A percentile compares a stretch with the other conserved stretches of the same genome.
phyloP scores from a whole-genome alignment of 2,888 invertebrate species.

The Macrosoma leucophasiata region DNA sequence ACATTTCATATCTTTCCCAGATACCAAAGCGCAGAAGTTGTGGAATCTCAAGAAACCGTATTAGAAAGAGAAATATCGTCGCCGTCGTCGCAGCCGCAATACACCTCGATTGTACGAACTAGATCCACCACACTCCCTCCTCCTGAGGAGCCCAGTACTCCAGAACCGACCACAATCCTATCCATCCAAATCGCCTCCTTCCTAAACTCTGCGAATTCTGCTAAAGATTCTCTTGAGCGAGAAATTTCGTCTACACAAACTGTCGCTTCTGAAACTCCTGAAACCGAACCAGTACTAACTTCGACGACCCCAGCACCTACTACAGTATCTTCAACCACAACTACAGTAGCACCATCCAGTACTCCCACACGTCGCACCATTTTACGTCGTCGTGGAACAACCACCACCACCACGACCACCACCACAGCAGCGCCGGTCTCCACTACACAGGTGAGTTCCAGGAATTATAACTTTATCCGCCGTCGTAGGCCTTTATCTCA shows the following conservation, averaged over 20 bases:
- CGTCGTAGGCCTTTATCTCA: slow-evolving; percentile 55
- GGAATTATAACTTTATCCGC: slow-evolving; percentile 65
- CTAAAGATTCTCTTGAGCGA: too few relatives aligned
- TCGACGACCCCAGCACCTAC: slow-evolving; percentile 41
- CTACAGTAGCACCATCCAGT: slow-evolving; percentile 34
- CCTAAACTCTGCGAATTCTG: slow-evolving; percentile 47
- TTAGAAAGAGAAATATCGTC: slow-evolving; percentile 63
- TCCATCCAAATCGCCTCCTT: slow-evolving; percentile 66
- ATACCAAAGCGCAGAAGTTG: slow-evolving; percentile 46
- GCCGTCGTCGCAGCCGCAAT: slow-evolving; percentile 52
- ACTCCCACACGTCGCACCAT: slow-evolving; percentile 38
- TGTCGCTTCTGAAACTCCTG: slow-evolving; percentile 34
- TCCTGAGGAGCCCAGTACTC: slow-evolving; percentile 32
- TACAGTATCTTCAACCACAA: slow-evolving; percentile 34
- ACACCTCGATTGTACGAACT: slow-evolving; percentile 53
- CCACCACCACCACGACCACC: slow-evolving; percentile 35
- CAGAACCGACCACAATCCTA: slow-evolving; percentile 62
- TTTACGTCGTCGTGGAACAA: slow-evolving; percentile 41
- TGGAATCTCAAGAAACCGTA: slow-evolving; percentile 48
- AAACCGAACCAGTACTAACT: slow-evolving; percentile 37
- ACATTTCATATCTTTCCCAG: slow-evolving; percentile 39
- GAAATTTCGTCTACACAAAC: too few relatives aligned
- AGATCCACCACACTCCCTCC: slow-evolving; percentile 48
- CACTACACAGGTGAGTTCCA: slow-evolving; percentile 73
- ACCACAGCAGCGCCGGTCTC: slow-evolving; percentile 40